These are phyloP conservation scores for Vanessa atalanta DNA, from an alignment of 1,140 invertebrate species.

Conservation along the genomic window DNA sequence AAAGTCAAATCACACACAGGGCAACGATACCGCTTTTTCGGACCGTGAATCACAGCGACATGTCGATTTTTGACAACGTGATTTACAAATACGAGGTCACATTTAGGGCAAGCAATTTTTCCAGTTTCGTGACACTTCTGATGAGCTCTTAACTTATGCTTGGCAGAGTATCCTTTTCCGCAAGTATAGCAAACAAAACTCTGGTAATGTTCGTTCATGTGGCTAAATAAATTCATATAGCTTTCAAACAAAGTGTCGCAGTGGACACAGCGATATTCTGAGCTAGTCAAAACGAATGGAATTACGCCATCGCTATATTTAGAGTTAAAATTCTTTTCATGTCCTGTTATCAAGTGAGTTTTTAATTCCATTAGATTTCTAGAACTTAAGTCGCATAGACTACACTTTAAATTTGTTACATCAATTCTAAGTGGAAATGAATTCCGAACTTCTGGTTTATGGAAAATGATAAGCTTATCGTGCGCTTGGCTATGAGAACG, in stretches of 20 bases:
- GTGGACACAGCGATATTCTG: conserved; percentile 56
- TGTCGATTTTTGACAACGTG: conserved; percentile 48
- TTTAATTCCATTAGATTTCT: conserved; percentile 47
- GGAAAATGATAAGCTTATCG: conserved; percentile 52
- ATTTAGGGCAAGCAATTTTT: conserved; percentile 86
- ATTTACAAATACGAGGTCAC: conserved; percentile 83
- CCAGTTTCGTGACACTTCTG: conserved; percentile 77
- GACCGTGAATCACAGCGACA: conserved; percentile 44
- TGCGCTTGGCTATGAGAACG: conserved; percentile 47
- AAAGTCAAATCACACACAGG: conserved; percentile 54
- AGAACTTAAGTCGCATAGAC: conserved; percentile 44
- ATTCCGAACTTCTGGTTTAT: conserved; percentile 47
- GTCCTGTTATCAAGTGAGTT: conserved; percentile 46
- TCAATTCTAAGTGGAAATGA: conserved; percentile 57
- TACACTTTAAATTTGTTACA: conserved; percentile 54
- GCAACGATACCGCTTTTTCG: conserved; percentile 56
- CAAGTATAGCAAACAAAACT: conserved; percentile 84
- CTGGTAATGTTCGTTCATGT: conserved; percentile 72
- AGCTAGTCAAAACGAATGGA: conserved; percentile 53
- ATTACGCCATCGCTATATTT: conserved; percentile 52
- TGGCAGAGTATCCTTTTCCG: conserved; percentile 81
- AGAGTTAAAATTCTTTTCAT: conserved; percentile 42
- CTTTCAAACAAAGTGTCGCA: conserved; percentile 63
- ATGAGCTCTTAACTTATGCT: conserved; percentile 78
- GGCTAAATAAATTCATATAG: conserved; percentile 54